Conservation (phyloP, 2,888 invertebrate species). For the Cryptus viduatorius region DNA sequence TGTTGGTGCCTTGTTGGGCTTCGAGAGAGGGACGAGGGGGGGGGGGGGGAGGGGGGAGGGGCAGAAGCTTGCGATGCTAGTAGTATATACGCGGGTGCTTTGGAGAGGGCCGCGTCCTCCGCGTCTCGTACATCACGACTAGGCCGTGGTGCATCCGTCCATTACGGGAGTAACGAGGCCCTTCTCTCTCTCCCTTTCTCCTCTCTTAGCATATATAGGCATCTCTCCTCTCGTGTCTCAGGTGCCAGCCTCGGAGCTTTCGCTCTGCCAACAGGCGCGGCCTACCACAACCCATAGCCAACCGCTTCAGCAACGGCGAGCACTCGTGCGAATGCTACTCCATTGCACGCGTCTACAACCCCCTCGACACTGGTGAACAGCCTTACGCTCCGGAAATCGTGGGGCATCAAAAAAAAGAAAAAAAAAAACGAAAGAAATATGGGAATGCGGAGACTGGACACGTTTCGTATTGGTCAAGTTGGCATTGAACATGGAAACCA, state of each 20-base stretch:
- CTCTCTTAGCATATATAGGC: not conserved
- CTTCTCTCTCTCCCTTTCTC: slow-evolving; percentile 15
- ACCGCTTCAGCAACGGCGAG: slow-evolving; percentile 41
- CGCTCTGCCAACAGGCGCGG: slow-evolving; percentile 47
- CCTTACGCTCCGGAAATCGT: slow-evolving; percentile 20
- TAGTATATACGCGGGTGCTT: slow-evolving; percentile 50
- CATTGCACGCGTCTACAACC: slow-evolving; percentile 32
- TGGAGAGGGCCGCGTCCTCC: slow-evolving; percentile 67
- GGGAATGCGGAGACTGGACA: slow-evolving; percentile 12
- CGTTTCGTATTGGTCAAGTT: slow-evolving; percentile 45
- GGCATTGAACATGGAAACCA: slow-evolving; percentile 32
- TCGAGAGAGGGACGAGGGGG: slow-evolving; percentile 4
- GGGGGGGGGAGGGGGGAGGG: slow-evolving; percentile 9
- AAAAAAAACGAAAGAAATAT: not conserved
- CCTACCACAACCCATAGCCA: slow-evolving; percentile 41
- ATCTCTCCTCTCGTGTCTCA: slow-evolving; percentile 57
- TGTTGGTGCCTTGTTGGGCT: slow-evolving; percentile 49
- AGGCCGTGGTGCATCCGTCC: slow-evolving; percentile 68
- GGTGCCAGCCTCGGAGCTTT: slow-evolving; percentile 62
- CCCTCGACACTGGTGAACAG: slow-evolving; percentile 37
- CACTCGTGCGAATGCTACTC: slow-evolving; percentile 44
- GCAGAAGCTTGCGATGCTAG: slow-evolving; percentile 46
- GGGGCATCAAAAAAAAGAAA: slow-evolving; percentile 25
- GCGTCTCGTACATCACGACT: slow-evolving; percentile 70
- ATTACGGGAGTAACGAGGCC: slow-evolving; percentile 67